These are phyloP conservation scores for Phalacrocorax pelagicus DNA, from an alignment of 2,113 vertebrate species.

Conservation along the genomic window DNA sequence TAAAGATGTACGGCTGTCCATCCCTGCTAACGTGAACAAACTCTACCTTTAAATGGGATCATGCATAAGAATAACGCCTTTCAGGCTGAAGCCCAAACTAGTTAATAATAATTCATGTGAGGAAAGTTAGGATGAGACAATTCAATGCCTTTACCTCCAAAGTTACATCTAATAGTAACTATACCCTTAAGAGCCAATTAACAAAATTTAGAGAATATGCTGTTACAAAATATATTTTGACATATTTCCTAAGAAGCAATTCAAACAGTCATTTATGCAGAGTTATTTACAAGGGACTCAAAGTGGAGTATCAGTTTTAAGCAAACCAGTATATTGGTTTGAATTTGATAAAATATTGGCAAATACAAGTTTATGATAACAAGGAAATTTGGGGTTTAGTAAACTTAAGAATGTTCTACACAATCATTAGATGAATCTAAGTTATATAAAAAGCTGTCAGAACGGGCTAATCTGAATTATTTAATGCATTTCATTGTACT, in stretches of 20 bases:
- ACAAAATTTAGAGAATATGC: constrained; percentile 69
- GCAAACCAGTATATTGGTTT: constrained; percentile 43
- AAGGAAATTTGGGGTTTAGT: constrained; percentile 41
- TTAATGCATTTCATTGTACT: constrained; percentile 65
- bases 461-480: constrained; percentile 36
- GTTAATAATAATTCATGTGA: not conserved
- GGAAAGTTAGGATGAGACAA: not conserved
- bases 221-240: constrained; percentile 65
- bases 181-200: constrained; percentile 56
- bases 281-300: constrained; percentile 70
- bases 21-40: not conserved
- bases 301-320: constrained; percentile 35
- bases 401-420: constrained; percentile 46
- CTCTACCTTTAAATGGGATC: not conserved
- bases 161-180: constrained; percentile 54
- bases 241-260: constrained; percentile 67
- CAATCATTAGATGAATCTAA: constrained; percentile 54
- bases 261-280: constrained; percentile 65
- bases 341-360: constrained; percentile 49
- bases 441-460: constrained; percentile 45
- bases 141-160: constrained; percentile 17
- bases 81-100: not conserved
- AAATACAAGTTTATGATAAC: constrained; percentile 21
- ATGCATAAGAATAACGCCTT: not conserved
- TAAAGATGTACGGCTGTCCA: not conserved